These are phyloP conservation scores for Lumbricus terrestris DNA, from an alignment of 2,888 invertebrate species.

Conservation along the genomic window DNA sequence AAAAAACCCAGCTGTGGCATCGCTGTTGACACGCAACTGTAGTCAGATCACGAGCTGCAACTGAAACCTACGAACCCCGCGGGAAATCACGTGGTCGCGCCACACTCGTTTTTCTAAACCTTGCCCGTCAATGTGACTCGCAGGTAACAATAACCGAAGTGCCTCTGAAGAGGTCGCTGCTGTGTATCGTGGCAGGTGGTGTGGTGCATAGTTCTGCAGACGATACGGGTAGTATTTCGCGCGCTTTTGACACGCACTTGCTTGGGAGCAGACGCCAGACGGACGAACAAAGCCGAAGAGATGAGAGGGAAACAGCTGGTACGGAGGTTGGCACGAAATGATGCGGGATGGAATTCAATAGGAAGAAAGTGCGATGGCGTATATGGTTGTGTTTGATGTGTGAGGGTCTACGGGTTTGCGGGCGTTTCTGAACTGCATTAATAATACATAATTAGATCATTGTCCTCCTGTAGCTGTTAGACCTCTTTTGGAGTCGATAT, in stretches of 20 bases:
- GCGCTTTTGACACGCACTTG: not conserved
- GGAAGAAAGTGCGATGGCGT: not conserved
- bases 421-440: too few relatives aligned
- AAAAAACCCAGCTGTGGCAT: too few relatives aligned
- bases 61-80: not conserved
- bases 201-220: not conserved
- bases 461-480: too few relatives aligned
- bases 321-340: not conserved
- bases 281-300: not conserved
- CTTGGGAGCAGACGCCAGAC: not conserved
- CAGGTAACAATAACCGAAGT: not conserved
- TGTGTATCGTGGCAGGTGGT: not conserved
- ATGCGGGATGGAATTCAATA: not conserved
- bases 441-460: too few relatives aligned
- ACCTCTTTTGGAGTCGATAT: too few relatives aligned
- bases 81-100: not conserved
- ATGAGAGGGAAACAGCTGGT: not conserved
- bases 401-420: too few relatives aligned
- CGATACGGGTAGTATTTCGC: not conserved
- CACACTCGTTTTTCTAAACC: not conserved
- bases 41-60: not conserved
- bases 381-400: too few relatives aligned
- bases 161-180: not conserved
- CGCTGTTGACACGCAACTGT: too few relatives aligned
- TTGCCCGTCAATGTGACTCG: not conserved